Conservation (phyloP, 2,113 vertebrate species). For the Ammodytes dubius region DNA sequence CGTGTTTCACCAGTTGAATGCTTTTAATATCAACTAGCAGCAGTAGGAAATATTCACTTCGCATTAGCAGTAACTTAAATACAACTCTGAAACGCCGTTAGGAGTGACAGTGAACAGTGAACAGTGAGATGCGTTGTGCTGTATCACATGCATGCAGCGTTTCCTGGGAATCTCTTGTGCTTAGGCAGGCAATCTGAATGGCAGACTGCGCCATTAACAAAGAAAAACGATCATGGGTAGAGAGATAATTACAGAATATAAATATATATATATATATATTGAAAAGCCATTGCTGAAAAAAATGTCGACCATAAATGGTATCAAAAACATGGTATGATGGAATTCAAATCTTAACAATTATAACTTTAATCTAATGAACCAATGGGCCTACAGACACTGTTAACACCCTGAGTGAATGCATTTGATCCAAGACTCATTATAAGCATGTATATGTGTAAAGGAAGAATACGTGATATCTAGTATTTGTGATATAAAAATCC, state of each 20-base stretch:
- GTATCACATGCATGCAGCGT: neutral
- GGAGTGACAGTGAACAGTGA: neutral
- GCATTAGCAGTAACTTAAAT: constrained; percentile 16
- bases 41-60: constrained; percentile 31
- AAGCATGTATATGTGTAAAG: constrained; percentile 10
- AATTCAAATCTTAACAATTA: neutral
- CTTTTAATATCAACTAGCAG: constrained; percentile 32
- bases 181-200: constrained; percentile 9
- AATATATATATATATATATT: neutral
- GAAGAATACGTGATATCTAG: neutral
- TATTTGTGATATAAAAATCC: constrained; percentile 30
- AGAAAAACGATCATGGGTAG: neutral
- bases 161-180: constrained; percentile 18
- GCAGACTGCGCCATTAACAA: neutral
- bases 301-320: neutral
- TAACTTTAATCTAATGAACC: neutral
- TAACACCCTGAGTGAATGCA: constrained; percentile 10
- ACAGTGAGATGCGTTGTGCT: neutral
- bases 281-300: neutral
- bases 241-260: constrained; percentile 5
- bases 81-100: neutral
- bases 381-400: neutral
- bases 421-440: neutral
- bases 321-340: neutral
- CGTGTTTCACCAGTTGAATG: constrained; percentile 18